Evolutionary conservation across 2,797 vertebrate genomes (phyloP).

Genomic region (Erpetoichthys calabaricus): DNA sequence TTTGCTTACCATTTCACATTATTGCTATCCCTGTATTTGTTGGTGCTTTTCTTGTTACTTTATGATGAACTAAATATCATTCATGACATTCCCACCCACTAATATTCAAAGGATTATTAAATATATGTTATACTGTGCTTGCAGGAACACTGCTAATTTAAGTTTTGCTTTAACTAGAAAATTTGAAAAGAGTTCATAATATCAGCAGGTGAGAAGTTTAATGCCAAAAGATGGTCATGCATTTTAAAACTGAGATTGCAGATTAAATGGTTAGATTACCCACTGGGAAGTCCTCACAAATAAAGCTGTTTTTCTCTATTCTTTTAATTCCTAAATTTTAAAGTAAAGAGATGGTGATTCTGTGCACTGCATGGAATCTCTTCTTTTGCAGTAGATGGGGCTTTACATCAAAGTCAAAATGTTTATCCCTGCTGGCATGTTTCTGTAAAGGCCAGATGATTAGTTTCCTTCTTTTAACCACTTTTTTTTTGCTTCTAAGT

Average conservation of each 20-base stretch:
- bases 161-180: conserved; percentile 2
- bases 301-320: background rate
- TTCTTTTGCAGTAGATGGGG: background rate
- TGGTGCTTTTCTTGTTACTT: too few species aligned
- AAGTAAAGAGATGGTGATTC: too few species aligned
- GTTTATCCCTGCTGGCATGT: background rate
- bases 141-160: background rate
- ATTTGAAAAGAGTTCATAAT: conserved; percentile 2
- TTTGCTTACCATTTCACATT: too few species aligned
- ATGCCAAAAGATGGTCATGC: conserved; percentile 4
- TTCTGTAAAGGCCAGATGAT: background rate
- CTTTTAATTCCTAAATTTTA: too few species aligned
- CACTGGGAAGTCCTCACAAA: background rate
- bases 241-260: conserved; percentile 2
- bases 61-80: too few species aligned
- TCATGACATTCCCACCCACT: too few species aligned
- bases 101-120: too few species aligned
- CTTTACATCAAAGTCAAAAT: background rate
- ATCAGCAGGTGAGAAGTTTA: conserved; percentile 11
- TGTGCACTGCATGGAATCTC: too few species aligned
- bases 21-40: too few species aligned
- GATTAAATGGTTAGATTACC: background rate
- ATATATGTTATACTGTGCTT: too few species aligned
- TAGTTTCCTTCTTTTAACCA: background rate
- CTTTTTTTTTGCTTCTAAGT: conserved; percentile 4